Conservation (phyloP, 2,113 vertebrate genomes). For the Psophia crepitans region DNA sequence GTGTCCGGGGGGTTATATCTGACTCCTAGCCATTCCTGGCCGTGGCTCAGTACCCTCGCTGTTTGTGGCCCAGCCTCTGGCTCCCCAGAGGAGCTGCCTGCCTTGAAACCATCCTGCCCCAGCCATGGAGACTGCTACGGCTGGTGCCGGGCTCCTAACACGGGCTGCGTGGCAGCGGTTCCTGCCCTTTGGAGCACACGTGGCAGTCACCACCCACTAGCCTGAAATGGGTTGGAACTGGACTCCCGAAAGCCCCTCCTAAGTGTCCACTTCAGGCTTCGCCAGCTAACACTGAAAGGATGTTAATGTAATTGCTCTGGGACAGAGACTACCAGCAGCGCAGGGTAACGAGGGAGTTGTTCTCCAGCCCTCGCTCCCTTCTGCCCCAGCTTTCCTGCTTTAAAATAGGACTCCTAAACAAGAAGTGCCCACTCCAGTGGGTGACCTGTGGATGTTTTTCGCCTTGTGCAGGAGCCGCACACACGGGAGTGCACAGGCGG, state of each 20-base stretch:
- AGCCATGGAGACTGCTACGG: background rate
- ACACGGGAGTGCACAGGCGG: accelerated
- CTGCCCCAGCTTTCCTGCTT: background rate
- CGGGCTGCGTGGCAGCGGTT: background rate
- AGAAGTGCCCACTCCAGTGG: background rate
- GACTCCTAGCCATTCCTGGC: background rate
- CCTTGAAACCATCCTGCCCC: background rate
- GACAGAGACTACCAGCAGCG: background rate
- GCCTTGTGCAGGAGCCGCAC: background rate
- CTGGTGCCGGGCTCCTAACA: accelerated
- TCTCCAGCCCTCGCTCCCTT: background rate
- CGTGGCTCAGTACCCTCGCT: background rate
- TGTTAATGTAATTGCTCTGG: no score
- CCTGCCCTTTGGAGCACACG: background rate
- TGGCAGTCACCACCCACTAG: background rate
- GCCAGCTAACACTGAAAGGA: background rate
- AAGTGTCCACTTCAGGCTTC: background rate
- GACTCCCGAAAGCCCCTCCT: background rate
- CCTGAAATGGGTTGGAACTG: background rate
- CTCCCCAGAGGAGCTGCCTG: background rate
- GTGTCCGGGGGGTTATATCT: background rate
- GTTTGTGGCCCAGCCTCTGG: background rate
- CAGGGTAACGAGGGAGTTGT: accelerated
- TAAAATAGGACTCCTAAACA: background rate
- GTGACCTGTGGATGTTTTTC: background rate